Evolutionary conservation across 2,113 vertebrate species (phyloP), one percentile per base, ranked within the genome.

Genomic region (Antennarius striatus): DNA sequence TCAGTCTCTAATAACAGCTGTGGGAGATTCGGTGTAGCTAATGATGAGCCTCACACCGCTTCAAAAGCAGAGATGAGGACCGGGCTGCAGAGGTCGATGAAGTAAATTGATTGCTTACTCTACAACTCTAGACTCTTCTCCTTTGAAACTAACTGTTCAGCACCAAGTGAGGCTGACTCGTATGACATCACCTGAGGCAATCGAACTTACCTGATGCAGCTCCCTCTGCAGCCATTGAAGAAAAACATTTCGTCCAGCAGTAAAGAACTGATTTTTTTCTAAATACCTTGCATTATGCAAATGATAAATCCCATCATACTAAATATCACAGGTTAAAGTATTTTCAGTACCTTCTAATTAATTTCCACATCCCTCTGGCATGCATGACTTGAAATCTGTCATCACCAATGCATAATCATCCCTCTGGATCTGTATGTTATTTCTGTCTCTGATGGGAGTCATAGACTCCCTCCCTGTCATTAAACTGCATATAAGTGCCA

Each of bases 391-490:
- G 73, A 14, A 77, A 84, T 79, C 73, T 84, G 53, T 63, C 69
- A 68, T 75, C 36, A 32, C 75, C 70, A 39, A 42, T 71, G 57
- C 84, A 78, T 90, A 90, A 90, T 90, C 85, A 82, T 76, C 51
- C 57, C 57, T 63, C 59, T 72, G 62, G 62, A 68, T 68, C 75
- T 85, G 73, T 68, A 49, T 83, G 79, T 83, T 77, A 89, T 91
- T 84, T 83, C 61, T 85, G 81, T 57, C 81, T 73, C 71, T 85
- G 85, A 89, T 84, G 75, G 75, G 77, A 77, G 81, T 81, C 73
- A 81, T 70, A 74, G 63, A 53, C 29, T 86, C 63, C 49, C 78
- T 71, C 88, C 83, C 87, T 91, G 82, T 93, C 87, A 92, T 93
- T 93, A 91, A 68, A 64, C 67, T 17, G 64, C 15, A 42, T 64